These are phyloP conservation scores for Epinotia bilunana DNA, from an alignment of 2,888 invertebrate species.

Conservation along the genomic window DNA sequence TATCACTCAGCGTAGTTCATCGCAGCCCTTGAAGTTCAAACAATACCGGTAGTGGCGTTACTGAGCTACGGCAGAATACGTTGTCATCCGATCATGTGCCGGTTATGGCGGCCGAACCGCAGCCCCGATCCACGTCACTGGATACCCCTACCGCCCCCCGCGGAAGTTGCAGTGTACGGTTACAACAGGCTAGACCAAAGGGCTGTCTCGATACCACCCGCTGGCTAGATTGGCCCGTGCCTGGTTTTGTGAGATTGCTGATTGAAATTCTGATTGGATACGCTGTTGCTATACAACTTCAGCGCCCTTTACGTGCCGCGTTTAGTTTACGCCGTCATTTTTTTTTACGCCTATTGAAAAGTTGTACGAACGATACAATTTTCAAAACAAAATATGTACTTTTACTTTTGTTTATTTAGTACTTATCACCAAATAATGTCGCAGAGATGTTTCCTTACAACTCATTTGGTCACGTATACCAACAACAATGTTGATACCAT, in stretches of 20 bases:
- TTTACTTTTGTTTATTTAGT: neutral
- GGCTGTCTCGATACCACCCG: constrained; percentile 73
- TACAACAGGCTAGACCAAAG: constrained; percentile 73
- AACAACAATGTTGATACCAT: constrained; percentile 8
- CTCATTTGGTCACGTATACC: neutral
- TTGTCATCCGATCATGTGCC: constrained; percentile 25
- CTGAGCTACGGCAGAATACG: neutral
- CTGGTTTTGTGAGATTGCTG: constrained; percentile 71
- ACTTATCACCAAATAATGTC: neutral
- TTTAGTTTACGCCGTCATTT: neutral
- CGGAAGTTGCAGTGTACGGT: constrained; percentile 76
- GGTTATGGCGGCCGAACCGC: constrained; percentile 20
- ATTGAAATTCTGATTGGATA: constrained; percentile 74
- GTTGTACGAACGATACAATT: neutral
- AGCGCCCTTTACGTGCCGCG: constrained; percentile 14
- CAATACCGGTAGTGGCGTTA: neutral
- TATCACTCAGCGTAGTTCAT: neutral
- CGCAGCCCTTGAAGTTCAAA: neutral
- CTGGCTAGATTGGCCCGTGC: constrained; percentile 67
- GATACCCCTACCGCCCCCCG: constrained; percentile 13
- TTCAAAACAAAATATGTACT: neutral
- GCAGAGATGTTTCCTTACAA: neutral
- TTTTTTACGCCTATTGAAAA: constrained; percentile 16
- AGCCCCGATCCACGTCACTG: constrained; percentile 22
- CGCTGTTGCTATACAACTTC: constrained; percentile 28